Base-by-base conservation (phyloP, 2,797 vertebrate species). In the Sebastes trivittatus region DNA sequence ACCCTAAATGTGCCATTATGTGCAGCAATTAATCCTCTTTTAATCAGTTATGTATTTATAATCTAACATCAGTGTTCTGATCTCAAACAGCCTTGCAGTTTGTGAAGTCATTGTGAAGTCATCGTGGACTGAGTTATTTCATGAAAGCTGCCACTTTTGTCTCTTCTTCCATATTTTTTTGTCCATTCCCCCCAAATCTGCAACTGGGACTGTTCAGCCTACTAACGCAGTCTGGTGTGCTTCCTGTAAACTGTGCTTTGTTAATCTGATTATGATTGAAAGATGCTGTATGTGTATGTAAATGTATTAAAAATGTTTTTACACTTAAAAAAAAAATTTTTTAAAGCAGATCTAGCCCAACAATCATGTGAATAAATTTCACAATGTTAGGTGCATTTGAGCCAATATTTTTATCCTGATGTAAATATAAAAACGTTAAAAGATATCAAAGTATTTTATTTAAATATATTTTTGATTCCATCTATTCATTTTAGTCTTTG, bases 121-220 rank as follows among this genome's bases (percentile, higher is more conserved):
- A 86, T 88, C 34, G 72, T 91, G 83, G 86, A 85, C 81, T 11
- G 56, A 84, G 79, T 90, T 79, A 29, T 71, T 34, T 84, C 91
- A 92, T 92, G 36, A 89, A 84, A 90, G 65, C 78, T 59, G 75
- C 91, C 86, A 85, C 80, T 84, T 87, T 88, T 91, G 86, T 93
- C 70, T 83, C 61, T 82, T 54, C 42, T 34, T 87, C 87, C 91
- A 92, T 94, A 88, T 93, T 91, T 94, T 72, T 59, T 77, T 88
- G 92, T 94, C 80, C 91, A 93, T 92, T 78, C 59, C 42, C 52
- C 38, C 54, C 64, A 56, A 87, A 80, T 84, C 85, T 84, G 55
- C 86, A 80, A 58, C 64, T 64, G 72, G 73, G 82, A 80, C 46
- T 82, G 80, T 88, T 88, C n/a, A 77, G 80, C 56, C 55, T 32